Base-by-base conservation (phyloP, 2,797 vertebrate species). In the Sparidentex hasta region DNA sequence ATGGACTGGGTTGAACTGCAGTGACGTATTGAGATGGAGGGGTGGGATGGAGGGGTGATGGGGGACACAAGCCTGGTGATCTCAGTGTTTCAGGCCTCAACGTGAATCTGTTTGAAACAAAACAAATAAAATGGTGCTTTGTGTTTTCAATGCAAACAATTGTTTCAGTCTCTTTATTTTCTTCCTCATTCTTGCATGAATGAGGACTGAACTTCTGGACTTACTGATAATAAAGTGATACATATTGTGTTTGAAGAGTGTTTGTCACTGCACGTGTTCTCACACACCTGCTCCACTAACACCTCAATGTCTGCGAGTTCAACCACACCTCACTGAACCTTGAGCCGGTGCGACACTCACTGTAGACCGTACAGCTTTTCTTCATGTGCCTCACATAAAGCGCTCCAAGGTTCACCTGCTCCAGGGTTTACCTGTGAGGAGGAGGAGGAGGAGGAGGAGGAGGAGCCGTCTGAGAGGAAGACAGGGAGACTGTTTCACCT, bases 271-370 rank as follows among this genome's bases (percentile, higher is more conserved):
- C 29, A 43, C 2, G 2, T 68, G 44, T 46, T 46, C 14, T 14
- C 27, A 47, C 17, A 47, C 5, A 47, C 52, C 3, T 29, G 25
- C 23, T 20, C 11, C 20, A 41, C 3, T 3, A n/a, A 46, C 17
- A 52, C 33, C 20, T 25, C 11, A 17, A 47, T 21, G n/a, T 20
- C 25, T 38, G 17, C 21, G 12, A 66, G 55, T 62, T 59, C 43
- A 79, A 78, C 79, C 88, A 78, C 85, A 79, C 82, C 86, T 85
- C 38, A 4, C 0, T 73, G 78, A 88, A 83, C 88, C 82, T 93
- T 92, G 85, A 82, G 73, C 88, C 63, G 55, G 55, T n/a, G 13
- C 61, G 2, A 41, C 72, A 8, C n/a, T 41, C 3, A 23, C 16
- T 54, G n/a, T 46, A 48, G 11, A 18, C 25, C 12, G 7, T 47